Evolutionary conservation across 2,888 invertebrate genomes (phyloP).

Genomic region (Brachyopa scutellaris): DNA sequence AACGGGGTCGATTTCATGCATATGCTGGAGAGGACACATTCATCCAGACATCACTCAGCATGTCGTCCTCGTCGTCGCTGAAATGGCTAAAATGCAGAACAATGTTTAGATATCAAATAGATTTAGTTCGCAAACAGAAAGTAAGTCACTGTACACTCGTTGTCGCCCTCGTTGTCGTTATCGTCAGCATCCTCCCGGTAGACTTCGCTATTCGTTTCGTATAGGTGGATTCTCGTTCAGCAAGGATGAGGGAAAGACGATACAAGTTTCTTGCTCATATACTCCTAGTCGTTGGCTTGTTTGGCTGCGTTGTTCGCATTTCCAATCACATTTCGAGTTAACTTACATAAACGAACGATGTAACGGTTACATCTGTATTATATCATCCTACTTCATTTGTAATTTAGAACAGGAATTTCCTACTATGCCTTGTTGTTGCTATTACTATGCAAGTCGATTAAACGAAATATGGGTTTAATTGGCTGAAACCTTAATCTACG

Average conservation of each 20-base stretch:
- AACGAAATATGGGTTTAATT: background rate
- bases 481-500: background rate
- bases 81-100: conserved; percentile 59
- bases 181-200: background rate
- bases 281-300: conserved; percentile 44
- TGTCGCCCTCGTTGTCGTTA: conserved; percentile 9
- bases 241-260: conserved; percentile 9
- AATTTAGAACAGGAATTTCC: conserved; percentile 28
- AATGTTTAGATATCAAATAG: conserved; percentile 71
- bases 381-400: conserved; percentile 41
- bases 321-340: conserved; percentile 60
- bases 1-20: conserved; percentile 53
- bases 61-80: conserved; percentile 41
- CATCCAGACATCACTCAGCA: conserved; percentile 60
- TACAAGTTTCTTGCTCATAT: conserved; percentile 1
- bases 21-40: conserved; percentile 44
- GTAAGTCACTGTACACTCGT: conserved; percentile 42
- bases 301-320: conserved; percentile 62
- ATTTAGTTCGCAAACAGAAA: conserved; percentile 63
- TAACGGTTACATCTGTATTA: conserved; percentile 34
- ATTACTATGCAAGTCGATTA: background rate
- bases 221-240: no score
- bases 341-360: conserved; percentile 50
- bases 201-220: background rate
- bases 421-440: background rate